These are phyloP conservation scores for Pseudorhiza aurosa DNA, from an alignment of 30 jellyfish, hydroid and myxozoan species.

Conservation along the genomic window DNA sequence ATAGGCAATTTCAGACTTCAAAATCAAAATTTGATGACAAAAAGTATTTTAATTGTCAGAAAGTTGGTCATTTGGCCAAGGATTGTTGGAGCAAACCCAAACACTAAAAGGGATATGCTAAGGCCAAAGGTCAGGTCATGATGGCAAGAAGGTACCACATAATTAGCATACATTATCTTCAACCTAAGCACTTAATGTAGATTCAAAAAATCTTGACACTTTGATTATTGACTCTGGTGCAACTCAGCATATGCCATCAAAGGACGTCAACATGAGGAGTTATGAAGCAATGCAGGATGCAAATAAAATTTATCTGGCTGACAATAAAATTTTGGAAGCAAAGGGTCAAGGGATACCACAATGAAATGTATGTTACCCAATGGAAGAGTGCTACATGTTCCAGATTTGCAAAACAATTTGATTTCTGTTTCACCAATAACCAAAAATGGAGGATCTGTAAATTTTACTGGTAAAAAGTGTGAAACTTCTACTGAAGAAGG, in stretches of 20 bases:
- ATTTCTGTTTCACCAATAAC: slow-evolving; percentile 38
- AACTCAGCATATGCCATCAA: slow-evolving; percentile 32
- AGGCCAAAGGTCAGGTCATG: slow-evolving; percentile 20
- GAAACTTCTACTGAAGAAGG: slow-evolving; percentile 27
- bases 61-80: slow-evolving; percentile 27
- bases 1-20: slow-evolving; percentile 9
- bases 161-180: slow-evolving; percentile 13
- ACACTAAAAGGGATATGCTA: background rate
- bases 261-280: slow-evolving; percentile 21
- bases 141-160: slow-evolving; percentile 16
- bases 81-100: slow-evolving; percentile 18
- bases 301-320: slow-evolving; percentile 38
- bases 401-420: slow-evolving; percentile 34
- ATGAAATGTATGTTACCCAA: slow-evolving; percentile 21
- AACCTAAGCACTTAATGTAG: slow-evolving; percentile 29
- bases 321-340: slow-evolving; percentile 18
- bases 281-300: slow-evolving; percentile 27
- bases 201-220: background rate
- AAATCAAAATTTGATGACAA: background rate
- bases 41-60: slow-evolving; percentile 7
- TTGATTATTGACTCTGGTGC: slow-evolving; percentile 30
- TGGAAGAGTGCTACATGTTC: slow-evolving; percentile 39
- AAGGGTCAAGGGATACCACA: slow-evolving; percentile 20
- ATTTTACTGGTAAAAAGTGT: slow-evolving; percentile 41
- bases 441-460: slow-evolving; percentile 38